A percentile compares a stretch with the other conserved stretches of the same genome.
Conservation (phyloP, 1,140 invertebrate genomes). For the Catajapyx aquilonaris region DNA sequence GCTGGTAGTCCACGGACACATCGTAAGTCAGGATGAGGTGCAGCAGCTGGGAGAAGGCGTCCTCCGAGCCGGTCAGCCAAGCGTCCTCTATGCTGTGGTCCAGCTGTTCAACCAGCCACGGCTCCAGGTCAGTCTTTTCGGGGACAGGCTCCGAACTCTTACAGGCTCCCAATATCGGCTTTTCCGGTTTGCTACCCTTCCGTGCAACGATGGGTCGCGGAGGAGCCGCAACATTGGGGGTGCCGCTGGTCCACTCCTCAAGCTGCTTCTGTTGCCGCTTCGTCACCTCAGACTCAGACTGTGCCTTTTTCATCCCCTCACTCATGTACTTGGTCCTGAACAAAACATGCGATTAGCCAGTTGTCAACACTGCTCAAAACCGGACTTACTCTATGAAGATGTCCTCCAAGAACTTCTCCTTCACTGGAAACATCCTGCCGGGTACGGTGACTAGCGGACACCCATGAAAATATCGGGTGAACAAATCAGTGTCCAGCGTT, state of each 20-base stretch:
- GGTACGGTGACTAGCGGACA: constrained; percentile 38
- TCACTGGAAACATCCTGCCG: constrained; percentile 54
- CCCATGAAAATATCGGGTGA: constrained; percentile 61
- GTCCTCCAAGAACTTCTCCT: constrained; percentile 63
- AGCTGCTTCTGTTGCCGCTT: constrained; percentile 26
- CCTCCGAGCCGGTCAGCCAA: constrained; percentile 32
- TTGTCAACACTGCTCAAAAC: neutral
- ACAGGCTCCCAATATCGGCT: no score
- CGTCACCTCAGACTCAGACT: constrained; percentile 22
- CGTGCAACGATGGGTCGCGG: no score
- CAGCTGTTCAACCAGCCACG: constrained; percentile 31
- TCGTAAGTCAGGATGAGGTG: constrained; percentile 52
- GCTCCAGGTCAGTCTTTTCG: constrained; percentile 30
- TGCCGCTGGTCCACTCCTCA: constrained; percentile 22
- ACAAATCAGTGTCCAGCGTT: constrained; percentile 57
- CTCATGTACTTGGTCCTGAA: constrained; percentile 41
- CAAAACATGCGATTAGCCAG: constrained; percentile 5
- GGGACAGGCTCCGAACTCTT: constrained; percentile 11
- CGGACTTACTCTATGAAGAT: constrained; percentile 32
- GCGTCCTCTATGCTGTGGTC: constrained; percentile 34
- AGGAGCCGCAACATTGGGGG: neutral
- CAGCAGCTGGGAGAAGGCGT: constrained; percentile 43
- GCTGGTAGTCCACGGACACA: constrained; percentile 37
- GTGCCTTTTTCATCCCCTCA: constrained; percentile 34
- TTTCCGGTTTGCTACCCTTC: constrained; percentile 1